A percentile compares a stretch with the other conserved stretches of the same genome.
phyloP scores from a whole-genome alignment of 2,113 vertebrate species.

The Hydrochoerus hydrochaeris region DNA sequence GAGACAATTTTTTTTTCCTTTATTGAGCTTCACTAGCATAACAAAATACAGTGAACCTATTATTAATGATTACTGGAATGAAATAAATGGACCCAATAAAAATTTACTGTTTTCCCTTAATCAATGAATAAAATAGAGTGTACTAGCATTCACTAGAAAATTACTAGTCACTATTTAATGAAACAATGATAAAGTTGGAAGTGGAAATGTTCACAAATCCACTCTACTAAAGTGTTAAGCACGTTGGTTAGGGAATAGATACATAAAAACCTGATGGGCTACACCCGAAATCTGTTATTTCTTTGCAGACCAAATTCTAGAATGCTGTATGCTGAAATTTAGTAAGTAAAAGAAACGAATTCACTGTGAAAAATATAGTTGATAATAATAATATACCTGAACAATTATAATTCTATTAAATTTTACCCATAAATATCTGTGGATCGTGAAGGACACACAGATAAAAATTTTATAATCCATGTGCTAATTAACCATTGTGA shows the following conservation, averaged over 20 bases:
- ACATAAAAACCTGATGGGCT: not conserved
- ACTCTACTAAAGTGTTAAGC: not conserved
- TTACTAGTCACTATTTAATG: not conserved
- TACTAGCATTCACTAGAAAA: not conserved
- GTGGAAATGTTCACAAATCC: not conserved
- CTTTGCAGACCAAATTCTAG: not conserved
- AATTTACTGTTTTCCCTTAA: constrained; percentile 13
- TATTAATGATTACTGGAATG: not conserved
- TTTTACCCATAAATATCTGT: not conserved
- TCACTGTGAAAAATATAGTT: constrained; percentile 28
- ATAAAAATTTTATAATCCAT: not conserved
- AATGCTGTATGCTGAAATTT: not conserved
- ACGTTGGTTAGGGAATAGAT: not conserved
- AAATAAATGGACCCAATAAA: constrained; percentile 38
- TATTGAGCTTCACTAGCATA: not conserved
- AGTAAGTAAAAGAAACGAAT: constrained; percentile 34
- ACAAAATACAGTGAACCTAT: constrained; percentile 20
- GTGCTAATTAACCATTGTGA: not conserved
- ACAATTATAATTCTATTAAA: not conserved
- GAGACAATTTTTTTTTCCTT: constrained; percentile 26
- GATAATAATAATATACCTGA: not conserved
- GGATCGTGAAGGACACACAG: not conserved
- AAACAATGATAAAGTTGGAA: not conserved
- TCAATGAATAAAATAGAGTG: not conserved
- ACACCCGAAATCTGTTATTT: not conserved